phyloP scores from a whole-genome alignment of 2,888 invertebrate genomes.

The Caradrina kadenii region DNA sequence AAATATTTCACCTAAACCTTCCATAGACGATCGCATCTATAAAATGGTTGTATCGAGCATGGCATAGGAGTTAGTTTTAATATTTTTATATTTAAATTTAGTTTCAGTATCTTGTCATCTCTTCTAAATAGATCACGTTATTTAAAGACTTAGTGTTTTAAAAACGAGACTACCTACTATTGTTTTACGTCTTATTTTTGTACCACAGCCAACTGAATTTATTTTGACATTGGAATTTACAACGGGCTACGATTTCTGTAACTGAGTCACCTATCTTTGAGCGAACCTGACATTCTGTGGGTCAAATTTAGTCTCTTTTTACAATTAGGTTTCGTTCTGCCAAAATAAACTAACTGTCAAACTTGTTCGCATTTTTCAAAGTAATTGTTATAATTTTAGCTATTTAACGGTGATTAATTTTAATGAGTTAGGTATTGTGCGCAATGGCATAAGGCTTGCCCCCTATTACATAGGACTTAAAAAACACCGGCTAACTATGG shows the following conservation, averaged over 20 bases:
- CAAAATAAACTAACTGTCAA: not conserved
- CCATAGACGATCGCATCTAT: too few species aligned
- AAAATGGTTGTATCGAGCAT: not conserved
- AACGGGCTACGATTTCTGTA: constrained; percentile 46
- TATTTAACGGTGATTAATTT: not conserved
- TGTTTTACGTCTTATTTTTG: constrained; percentile 49
- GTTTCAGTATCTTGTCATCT: not conserved
- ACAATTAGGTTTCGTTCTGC: not conserved
- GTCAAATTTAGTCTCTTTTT: not conserved
- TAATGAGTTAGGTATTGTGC: too few species aligned
- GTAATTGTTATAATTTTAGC: not conserved
- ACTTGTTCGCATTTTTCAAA: not conserved
- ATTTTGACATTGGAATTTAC: constrained; percentile 52
- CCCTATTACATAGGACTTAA: too few species aligned
- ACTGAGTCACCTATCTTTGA: constrained; percentile 30
- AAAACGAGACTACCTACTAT: constrained; percentile 19
- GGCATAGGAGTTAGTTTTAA: not conserved
- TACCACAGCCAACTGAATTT: constrained; percentile 51
- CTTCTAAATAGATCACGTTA: constrained; percentile 28
- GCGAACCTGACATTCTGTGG: not conserved
- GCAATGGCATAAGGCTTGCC: too few species aligned
- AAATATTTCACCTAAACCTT: too few species aligned
- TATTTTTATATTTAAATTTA: not conserved
- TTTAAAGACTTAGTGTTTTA: constrained; percentile 14
- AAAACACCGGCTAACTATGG: too few species aligned